These are phyloP conservation scores for Hydropsyche betteni DNA, from an alignment of 2,888 invertebrate species.

Conservation along the genomic window DNA sequence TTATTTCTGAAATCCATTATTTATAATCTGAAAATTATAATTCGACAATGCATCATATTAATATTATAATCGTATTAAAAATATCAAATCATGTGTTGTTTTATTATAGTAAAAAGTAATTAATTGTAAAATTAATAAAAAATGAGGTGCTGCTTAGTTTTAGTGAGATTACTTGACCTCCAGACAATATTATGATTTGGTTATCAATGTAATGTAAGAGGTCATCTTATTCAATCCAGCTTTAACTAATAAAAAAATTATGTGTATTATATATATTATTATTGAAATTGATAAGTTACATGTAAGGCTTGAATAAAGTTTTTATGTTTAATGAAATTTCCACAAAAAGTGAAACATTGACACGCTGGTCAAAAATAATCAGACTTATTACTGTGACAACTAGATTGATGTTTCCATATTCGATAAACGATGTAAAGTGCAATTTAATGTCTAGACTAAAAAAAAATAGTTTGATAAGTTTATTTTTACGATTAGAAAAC, in stretches of 20 bases:
- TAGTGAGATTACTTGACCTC: slow-evolving; percentile 2
- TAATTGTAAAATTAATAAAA: too few relatives aligned
- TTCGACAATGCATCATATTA: too few relatives aligned
- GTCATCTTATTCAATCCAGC: slow-evolving; percentile 10
- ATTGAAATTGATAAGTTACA: not conserved
- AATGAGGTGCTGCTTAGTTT: too few relatives aligned
- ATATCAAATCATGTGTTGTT: too few relatives aligned
- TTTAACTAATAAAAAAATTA: not conserved
- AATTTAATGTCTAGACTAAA: slow-evolving; percentile 22
- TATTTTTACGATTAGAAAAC: not conserved
- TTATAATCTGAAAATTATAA: too few relatives aligned
- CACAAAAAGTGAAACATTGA: slow-evolving; percentile 8
- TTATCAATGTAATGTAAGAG: slow-evolving; percentile 5
- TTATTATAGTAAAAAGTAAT: too few relatives aligned
- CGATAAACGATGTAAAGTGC: slow-evolving; percentile 18
- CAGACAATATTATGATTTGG: not conserved
- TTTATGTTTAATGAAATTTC: not conserved
- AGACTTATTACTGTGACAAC: not conserved
- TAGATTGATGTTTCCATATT: not conserved
- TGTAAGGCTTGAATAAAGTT: not conserved
- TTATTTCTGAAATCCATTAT: too few relatives aligned
- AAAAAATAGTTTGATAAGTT: not conserved
- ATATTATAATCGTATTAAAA: too few relatives aligned
- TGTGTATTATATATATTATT: too few relatives aligned
- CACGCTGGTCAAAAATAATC: not conserved